These are phyloP conservation scores for Chiloscyllium punctatum DNA, from an alignment of 2,797 vertebrate species.

Conservation along the genomic window DNA sequence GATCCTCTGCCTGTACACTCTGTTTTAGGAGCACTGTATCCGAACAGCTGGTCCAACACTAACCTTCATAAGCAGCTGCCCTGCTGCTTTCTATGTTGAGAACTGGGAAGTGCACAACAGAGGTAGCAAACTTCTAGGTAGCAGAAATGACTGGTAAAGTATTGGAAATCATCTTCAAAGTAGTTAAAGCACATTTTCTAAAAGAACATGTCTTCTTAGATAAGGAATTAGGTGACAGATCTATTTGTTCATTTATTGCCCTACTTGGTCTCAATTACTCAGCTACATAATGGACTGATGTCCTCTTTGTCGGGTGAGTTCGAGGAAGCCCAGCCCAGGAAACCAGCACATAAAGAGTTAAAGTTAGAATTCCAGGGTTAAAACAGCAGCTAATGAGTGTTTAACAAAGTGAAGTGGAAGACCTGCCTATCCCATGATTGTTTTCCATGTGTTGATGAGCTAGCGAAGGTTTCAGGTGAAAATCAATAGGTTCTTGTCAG, in stretches of 20 bases:
- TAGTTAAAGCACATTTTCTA: no score
- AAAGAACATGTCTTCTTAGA: no score
- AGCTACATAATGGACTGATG: background rate
- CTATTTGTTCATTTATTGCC: background rate
- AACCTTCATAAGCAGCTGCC: no score
- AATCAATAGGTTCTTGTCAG: background rate
- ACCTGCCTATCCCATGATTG: background rate
- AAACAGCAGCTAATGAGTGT: background rate
- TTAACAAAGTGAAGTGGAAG: background rate
- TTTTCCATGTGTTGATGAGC: background rate
- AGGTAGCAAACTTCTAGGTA: background rate
- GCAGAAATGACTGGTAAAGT: background rate
- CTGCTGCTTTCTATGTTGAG: background rate
- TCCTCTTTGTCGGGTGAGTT: background rate
- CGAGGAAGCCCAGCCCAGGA: background rate
- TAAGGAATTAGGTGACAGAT: background rate
- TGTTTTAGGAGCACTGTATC: no score
- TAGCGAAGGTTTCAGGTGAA: background rate
- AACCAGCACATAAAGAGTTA: background rate
- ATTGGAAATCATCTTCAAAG: background rate
- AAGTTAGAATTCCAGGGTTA: background rate
- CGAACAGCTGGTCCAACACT: no score
- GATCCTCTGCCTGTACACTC: background rate
- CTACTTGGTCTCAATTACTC: background rate
- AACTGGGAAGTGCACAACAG: background rate